A percentile compares a stretch with the other conserved stretches of the same genome.
These are phyloP conservation scores for Conchocele bisecta DNA, from an alignment of 2,888 invertebrate species.

Conservation along the genomic window DNA sequence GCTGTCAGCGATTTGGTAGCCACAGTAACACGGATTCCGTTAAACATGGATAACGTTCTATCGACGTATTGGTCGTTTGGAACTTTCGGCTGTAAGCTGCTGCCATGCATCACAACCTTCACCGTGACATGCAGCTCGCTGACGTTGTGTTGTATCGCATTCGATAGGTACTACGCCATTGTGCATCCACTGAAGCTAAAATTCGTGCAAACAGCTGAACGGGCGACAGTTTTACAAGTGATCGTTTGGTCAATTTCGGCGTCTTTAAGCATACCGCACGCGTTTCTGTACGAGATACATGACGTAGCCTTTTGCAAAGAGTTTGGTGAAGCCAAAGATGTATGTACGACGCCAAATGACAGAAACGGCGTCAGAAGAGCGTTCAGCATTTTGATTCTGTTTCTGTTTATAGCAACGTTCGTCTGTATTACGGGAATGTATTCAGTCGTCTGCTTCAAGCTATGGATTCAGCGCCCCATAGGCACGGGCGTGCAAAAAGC, in stretches of 20 bases:
- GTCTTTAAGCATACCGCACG: conserved; percentile 61
- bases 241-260: conserved; percentile 65
- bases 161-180: conserved; percentile 71
- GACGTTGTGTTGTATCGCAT: conserved; percentile 69
- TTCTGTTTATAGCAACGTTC: conserved; percentile 64
- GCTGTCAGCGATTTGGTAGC: conserved; percentile 68
- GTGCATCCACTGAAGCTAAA: conserved; percentile 68
- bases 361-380: conserved; percentile 2
- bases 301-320: conserved; percentile 39
- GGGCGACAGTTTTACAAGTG: conserved; percentile 53
- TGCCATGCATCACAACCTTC: conserved; percentile 64
- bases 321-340: conserved; percentile 22
- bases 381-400: conserved; percentile 21
- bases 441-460: conserved; percentile 63
- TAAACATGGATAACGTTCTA: conserved; percentile 58
- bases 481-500: conserved; percentile 33
- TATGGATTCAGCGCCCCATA: conserved; percentile 65
- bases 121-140: conserved; percentile 66
- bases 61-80: conserved; percentile 62
- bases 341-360: conserved; percentile 40
- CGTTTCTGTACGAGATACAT: conserved; percentile 53
- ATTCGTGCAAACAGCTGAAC: conserved; percentile 55
- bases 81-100: conserved; percentile 63
- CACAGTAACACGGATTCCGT: conserved; percentile 62
- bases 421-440: conserved; percentile 63